These are phyloP conservation scores for Equus quagga DNA, from an alignment of 2,113 vertebrate genomes.

Conservation along the genomic window DNA sequence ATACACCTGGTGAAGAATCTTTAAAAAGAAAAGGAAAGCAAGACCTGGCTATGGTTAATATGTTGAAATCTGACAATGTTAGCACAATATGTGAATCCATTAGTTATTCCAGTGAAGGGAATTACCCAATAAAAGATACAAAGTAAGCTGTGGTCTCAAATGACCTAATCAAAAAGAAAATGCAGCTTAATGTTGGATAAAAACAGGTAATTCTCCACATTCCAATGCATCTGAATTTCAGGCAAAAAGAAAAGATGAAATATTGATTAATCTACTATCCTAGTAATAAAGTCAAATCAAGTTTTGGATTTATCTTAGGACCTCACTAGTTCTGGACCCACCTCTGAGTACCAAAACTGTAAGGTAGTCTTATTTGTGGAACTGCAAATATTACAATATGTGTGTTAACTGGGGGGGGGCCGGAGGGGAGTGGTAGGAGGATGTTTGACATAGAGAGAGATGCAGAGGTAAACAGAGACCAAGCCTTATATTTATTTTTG, in stretches of 20 bases:
- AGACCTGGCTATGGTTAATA: not conserved
- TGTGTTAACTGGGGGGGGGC: not conserved
- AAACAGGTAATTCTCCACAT: not conserved
- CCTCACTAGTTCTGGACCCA: not conserved
- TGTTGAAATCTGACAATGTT: constrained; percentile 28
- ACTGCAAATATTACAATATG: not conserved
- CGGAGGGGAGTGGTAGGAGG: not conserved
- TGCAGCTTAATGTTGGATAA: not conserved
- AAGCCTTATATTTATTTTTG: constrained; percentile 44
- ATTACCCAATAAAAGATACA: constrained; percentile 38
- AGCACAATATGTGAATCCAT: not conserved
- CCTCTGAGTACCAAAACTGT: not conserved
- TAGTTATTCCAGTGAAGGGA: constrained; percentile 25
- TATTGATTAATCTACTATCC: not conserved
- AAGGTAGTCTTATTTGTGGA: not conserved
- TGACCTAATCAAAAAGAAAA: constrained; percentile 58
- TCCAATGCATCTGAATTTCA: constrained; percentile 37
- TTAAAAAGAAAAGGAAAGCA: not conserved
- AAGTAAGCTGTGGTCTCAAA: constrained; percentile 35
- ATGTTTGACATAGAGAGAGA: not conserved
- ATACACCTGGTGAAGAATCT: not conserved
- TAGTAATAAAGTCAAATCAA: constrained; percentile 30
- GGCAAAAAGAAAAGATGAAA: not conserved
- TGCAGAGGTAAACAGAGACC: constrained; percentile 28
- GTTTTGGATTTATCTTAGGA: constrained; percentile 28